A percentile compares a stretch with the other conserved stretches of the same genome.
Conservation (phyloP, 2,113 vertebrate species). For the Leptobrachium ailaonicum region DNA sequence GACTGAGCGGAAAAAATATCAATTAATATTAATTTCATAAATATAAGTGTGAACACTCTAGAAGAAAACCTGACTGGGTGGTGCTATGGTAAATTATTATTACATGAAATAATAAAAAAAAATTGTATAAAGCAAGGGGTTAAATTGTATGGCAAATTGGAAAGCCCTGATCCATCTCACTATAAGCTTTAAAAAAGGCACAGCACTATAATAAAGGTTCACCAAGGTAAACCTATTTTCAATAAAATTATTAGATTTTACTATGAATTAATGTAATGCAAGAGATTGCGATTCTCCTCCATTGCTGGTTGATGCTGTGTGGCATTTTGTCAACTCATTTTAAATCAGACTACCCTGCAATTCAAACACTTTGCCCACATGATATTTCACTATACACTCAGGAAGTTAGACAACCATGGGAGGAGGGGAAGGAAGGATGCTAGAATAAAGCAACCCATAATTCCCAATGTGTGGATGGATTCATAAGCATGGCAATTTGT, state of each 20-base stretch:
- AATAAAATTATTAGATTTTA: neutral
- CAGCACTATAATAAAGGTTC: neutral
- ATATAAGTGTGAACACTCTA: no score
- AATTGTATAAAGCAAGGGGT: no score
- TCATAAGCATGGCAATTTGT: slow-evolving; percentile 99
- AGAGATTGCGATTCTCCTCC: neutral
- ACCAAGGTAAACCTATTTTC: neutral
- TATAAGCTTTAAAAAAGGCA: no score
- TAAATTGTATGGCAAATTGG: no score
- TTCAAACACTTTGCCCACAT: neutral
- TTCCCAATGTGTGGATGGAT: slow-evolving; percentile 87
- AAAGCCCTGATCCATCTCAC: no score
- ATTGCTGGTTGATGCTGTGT: slow-evolving; percentile 8
- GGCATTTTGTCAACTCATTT: slow-evolving; percentile 24
- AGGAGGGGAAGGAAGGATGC: slow-evolving; percentile 50
- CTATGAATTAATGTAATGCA: neutral
- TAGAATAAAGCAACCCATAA: slow-evolving; percentile 48
- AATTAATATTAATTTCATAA: no score
- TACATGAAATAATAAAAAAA: no score
- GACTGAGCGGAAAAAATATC: no score
- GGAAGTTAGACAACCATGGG: neutral
- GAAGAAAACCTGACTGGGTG: no score
- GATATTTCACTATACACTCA: neutral
- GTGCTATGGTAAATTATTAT: no score
- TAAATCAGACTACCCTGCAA: slow-evolving; percentile 12